phyloP scores from a whole-genome alignment of 2,113 vertebrate species.

The Dolichotis patagonum region DNA sequence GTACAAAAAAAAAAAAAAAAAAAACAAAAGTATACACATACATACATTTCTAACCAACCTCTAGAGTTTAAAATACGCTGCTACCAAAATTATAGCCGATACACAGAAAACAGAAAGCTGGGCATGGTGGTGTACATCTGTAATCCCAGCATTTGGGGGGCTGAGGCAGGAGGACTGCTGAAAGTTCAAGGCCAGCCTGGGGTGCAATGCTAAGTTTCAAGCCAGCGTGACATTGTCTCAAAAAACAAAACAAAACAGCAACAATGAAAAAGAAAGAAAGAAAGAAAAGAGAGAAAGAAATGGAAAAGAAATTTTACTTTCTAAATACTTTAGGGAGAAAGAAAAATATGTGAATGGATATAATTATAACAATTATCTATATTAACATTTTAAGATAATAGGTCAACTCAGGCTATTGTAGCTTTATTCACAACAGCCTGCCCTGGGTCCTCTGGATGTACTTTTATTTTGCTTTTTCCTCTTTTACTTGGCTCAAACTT shows the following conservation, averaged over 20 bases:
- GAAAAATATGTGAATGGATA: conserved; percentile 13
- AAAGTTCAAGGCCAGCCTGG: background rate
- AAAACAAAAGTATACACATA: background rate
- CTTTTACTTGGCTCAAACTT: background rate
- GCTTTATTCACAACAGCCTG: background rate
- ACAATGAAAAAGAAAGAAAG: background rate
- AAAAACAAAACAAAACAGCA: background rate
- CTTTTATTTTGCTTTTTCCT: background rate
- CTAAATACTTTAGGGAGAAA: conserved; percentile 47
- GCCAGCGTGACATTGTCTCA: background rate
- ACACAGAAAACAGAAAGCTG: background rate
- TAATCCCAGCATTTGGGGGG: background rate
- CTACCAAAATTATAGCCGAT: background rate
- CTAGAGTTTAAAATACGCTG: background rate
- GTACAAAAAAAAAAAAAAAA: too few relatives aligned
- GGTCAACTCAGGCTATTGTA: background rate
- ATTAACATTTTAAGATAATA: conserved; percentile 29
- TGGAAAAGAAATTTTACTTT: conserved; percentile 1
- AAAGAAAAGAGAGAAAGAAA: background rate
- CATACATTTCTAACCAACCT: background rate
- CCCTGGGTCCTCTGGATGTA: background rate
- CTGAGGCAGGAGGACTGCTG: background rate
- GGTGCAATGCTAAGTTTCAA: background rate
- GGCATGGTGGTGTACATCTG: background rate
- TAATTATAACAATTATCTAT: conserved; percentile 34